Percentiles rank a stretch among this genome's conserved stretches.
Evolutionary conservation across 1,140 invertebrate genomes (phyloP).

Genomic region (Apis florea): DNA sequence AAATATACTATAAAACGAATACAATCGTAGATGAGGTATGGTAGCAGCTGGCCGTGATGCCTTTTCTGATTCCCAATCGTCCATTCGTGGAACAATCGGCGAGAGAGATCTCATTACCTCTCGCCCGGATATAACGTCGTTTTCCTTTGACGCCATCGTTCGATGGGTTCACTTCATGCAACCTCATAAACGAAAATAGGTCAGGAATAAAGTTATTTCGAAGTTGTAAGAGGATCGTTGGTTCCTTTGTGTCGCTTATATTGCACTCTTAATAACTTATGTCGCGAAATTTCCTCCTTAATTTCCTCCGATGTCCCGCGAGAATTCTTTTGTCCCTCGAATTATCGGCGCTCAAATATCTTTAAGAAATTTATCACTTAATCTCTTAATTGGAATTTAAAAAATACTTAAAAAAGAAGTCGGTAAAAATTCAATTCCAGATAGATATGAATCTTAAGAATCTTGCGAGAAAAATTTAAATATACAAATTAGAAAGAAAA

Average conservation of each 20-base stretch:
- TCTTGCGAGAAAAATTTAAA: neutral
- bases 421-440: too few relatives aligned
- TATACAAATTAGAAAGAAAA: neutral
- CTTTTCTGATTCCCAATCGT: neutral
- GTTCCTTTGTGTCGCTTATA: slow-evolving; percentile 27
- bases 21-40: slow-evolving; percentile 24
- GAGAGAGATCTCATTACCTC: slow-evolving; percentile 52
- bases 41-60: neutral
- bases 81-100: slow-evolving; percentile 46
- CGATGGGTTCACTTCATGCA: slow-evolving; percentile 52
- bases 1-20: neutral
- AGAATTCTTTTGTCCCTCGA: neutral
- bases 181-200: slow-evolving; percentile 56
- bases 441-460: too few relatives aligned
- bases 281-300: slow-evolving; percentile 32
- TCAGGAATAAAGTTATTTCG: slow-evolving; percentile 54
- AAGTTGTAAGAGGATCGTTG: slow-evolving; percentile 28
- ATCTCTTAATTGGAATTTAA: too few relatives aligned
- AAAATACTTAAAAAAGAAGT: neutral
- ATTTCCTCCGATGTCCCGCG: neutral
- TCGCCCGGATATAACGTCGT: slow-evolving; percentile 52
- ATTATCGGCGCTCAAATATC: neutral
- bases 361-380: neutral
- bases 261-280: slow-evolving; percentile 33
- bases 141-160: slow-evolving; percentile 58